These are phyloP conservation scores for Rhyacophila brunnea DNA, from an alignment of 1,140 invertebrate genomes.

Conservation along the genomic window DNA sequence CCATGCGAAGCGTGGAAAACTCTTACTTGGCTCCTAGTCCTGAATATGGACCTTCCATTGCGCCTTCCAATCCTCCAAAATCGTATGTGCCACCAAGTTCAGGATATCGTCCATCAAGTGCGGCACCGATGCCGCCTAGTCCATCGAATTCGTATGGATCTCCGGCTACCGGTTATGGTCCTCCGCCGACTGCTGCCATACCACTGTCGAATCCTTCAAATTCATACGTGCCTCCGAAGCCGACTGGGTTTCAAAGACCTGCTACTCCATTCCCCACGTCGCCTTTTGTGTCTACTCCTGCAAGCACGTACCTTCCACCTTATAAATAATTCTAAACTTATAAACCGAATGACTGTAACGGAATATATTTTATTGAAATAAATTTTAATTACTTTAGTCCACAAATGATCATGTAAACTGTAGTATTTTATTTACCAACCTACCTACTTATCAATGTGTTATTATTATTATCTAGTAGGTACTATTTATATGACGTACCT, in stretches of 20 bases:
- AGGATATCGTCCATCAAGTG: slow-evolving; percentile 32
- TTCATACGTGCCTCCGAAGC: slow-evolving; percentile 6
- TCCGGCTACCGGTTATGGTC: background rate
- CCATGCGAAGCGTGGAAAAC: background rate
- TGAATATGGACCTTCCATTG: background rate
- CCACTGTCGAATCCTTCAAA: background rate
- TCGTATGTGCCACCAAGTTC: slow-evolving; percentile 14
- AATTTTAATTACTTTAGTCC: no score
- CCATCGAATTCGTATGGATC: background rate
- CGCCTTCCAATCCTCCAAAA: background rate
- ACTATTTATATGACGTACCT: no score
- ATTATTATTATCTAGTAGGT: no score
- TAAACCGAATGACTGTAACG: no score
- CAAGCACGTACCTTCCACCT: slow-evolving; percentile 28
- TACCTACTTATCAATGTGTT: no score
- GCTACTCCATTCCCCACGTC: background rate
- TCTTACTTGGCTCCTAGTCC: slow-evolving; percentile 12
- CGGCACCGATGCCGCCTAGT: slow-evolving; percentile 13
- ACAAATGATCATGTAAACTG: no score
- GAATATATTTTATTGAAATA: no score
- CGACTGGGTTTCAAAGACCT: slow-evolving; percentile 7
- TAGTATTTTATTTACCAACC: no score
- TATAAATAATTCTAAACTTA: slow-evolving; percentile 3
- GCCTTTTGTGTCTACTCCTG: slow-evolving; percentile 25
- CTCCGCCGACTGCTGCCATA: no score